Percentiles rank a stretch among this genome's conserved stretches.
phyloP scores from a whole-genome alignment of 2,888 invertebrate species.

The Tenthredo scrophulariae region DNA sequence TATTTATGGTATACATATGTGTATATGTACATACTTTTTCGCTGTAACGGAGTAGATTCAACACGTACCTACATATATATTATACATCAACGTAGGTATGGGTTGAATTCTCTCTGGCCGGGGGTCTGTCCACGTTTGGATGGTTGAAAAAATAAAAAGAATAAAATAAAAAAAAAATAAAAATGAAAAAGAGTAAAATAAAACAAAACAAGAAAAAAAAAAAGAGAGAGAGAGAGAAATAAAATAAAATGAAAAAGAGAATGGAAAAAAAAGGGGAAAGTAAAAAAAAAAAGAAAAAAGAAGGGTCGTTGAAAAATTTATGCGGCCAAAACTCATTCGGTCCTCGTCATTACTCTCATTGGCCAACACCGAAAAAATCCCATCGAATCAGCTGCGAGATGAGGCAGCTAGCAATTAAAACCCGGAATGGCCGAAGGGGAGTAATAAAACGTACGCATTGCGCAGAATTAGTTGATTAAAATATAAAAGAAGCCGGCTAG shows the following conservation, averaged over 20 bases:
- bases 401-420: slow-evolving; percentile 75
- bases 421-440: slow-evolving; percentile 72
- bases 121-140: slow-evolving; percentile 2
- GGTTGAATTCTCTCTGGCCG: slow-evolving; percentile 13
- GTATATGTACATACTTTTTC: not conserved
- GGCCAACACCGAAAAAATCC: slow-evolving; percentile 74
- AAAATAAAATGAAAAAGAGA: not conserved
- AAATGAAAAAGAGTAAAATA: not conserved
- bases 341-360: slow-evolving; percentile 73
- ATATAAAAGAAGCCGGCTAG: slow-evolving; percentile 75
- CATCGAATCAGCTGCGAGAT: slow-evolving; percentile 75
- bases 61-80: not conserved
- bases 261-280: not conserved
- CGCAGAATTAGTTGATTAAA: slow-evolving; percentile 78
- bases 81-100: not conserved
- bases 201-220: not conserved
- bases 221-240: not conserved
- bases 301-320: slow-evolving; percentile 53
- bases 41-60: not conserved
- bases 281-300: slow-evolving; percentile 24
- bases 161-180: not conserved
- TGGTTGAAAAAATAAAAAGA: not conserved
- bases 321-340: slow-evolving; percentile 51
- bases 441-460: slow-evolving; percentile 76
- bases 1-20: not conserved